Base-by-base conservation (phyloP, 2,888 invertebrate species). In the Drosophila conformis region DNA sequence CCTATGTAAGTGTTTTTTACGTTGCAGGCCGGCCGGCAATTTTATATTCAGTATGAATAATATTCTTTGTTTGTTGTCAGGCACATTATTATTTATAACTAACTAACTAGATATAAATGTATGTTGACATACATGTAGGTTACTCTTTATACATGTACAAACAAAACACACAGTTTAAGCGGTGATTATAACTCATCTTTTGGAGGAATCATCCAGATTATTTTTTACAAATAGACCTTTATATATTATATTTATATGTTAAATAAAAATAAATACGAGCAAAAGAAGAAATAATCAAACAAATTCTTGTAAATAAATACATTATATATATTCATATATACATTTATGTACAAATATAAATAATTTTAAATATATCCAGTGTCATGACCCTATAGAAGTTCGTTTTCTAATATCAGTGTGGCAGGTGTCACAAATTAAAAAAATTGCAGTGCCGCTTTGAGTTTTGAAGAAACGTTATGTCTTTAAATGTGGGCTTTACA, bases 391-490 rank as follows among this genome's bases (percentile, higher is more conserved):
- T n/a, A 40, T 4, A 40, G 4, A 10, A n/a, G 10, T 10, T 40
- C 0, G n/a, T n/a, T 42, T 21, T 21, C 13, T 13, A 42, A 42
- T 42, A 42, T 21, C 42, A 21, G n/a, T 3, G n/a, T 42, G 42
- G 6, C n/a, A 21, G 21, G 21, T 21, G 35, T 51, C 18, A 35
- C 15, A 40, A n/a, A 40, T 40, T 7, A n/a, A 29, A 29, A 54
- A 53, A n/a, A 36, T 46, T 10, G 10, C n/a, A 33, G 5, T 25
- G 21, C 5, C 15, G 27, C 51, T 33, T 70, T n/a, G 10, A 11
- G 7, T n/a, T 51, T 58, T 33, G 33, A 57, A 76, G 57, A 69
- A 11, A 56, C 73, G 80, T 83, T 75, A 38, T 7, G n/a, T 3
- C 40, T 69, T 65, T 46, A 7, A 69, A 58, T 2, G 11, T 29